A percentile compares a stretch with the other conserved stretches of the same genome.
phyloP scores from a whole-genome alignment of 92 coral and sea anemone species.

The Parazoanthus swiftii region DNA sequence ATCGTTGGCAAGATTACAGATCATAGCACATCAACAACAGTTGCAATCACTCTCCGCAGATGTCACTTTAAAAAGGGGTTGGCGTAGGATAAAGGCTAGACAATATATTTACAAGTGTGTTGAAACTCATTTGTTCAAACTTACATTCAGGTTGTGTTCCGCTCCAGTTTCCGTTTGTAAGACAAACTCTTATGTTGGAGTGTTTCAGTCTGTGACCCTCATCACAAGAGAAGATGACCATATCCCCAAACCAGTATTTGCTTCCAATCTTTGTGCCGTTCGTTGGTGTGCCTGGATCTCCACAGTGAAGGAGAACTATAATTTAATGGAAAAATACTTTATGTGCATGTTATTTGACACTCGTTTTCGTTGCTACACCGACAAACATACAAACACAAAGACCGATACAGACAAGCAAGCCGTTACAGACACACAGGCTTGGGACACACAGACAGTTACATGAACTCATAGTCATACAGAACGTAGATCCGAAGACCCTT shows the following conservation, averaged over 20 bases:
- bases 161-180: conserved; percentile 54
- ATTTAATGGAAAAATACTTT: neutral
- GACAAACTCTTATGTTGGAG: conserved; percentile 52
- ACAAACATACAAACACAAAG: no score
- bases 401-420: no score
- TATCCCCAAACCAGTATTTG: conserved; percentile 51
- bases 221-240: conserved; percentile 49
- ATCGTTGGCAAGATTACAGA: no score
- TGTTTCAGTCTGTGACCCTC: conserved; percentile 42
- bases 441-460: no score
- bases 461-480: no score
- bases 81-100: neutral
- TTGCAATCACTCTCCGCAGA: no score
- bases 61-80: neutral
- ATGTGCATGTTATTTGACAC: neutral
- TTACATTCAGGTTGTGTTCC: conserved; percentile 78
- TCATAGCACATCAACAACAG: no score
- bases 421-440: no score
- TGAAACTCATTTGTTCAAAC: neutral
- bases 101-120: neutral
- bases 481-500: no score
- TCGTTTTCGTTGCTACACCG: neutral
- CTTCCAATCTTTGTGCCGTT: conserved; percentile 35
- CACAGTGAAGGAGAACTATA: conserved; percentile 52
- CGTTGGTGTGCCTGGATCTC: conserved; percentile 44